phyloP scores from a whole-genome alignment of 2,113 vertebrate species.

The Dicaeum eximium region DNA sequence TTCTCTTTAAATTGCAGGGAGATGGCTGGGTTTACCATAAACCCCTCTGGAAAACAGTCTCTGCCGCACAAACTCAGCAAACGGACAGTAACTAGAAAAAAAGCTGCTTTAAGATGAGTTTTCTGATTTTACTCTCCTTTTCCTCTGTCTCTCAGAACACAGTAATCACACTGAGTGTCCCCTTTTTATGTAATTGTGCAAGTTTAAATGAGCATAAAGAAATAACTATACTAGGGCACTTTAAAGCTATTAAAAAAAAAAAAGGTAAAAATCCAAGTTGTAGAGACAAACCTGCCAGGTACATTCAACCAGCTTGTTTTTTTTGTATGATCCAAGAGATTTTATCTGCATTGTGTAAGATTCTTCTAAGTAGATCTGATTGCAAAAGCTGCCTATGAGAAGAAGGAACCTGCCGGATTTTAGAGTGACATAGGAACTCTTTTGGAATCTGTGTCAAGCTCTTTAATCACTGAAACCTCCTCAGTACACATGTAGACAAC shows the following conservation, averaged over 20 bases:
- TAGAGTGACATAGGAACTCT: slow-evolving; percentile 39
- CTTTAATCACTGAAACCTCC: slow-evolving; percentile 36
- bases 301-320: slow-evolving; percentile 49
- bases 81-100: slow-evolving; percentile 49
- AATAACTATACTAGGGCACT: slow-evolving; percentile 66
- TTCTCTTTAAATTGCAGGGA: slow-evolving; percentile 78
- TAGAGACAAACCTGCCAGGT: slow-evolving; percentile 46
- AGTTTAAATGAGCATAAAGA: slow-evolving; percentile 58
- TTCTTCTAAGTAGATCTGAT: slow-evolving; percentile 45
- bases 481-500: slow-evolving; percentile 50
- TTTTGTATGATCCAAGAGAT: slow-evolving; percentile 61
- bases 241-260: slow-evolving; percentile 35
- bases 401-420: slow-evolving; percentile 21
- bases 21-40: slow-evolving; percentile 94
- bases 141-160: slow-evolving; percentile 53
- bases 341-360: slow-evolving; percentile 59
- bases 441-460: slow-evolving; percentile 51
- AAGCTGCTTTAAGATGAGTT: slow-evolving; percentile 50
- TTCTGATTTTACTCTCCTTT: slow-evolving; percentile 43
- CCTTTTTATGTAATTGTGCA: slow-evolving; percentile 67
- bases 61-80: slow-evolving; percentile 65
- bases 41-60: slow-evolving; percentile 87
- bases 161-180: slow-evolving; percentile 61
- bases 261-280: slow-evolving; percentile 18
- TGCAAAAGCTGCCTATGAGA: slow-evolving; percentile 68